Evolutionary conservation across 1,140 invertebrate species (phyloP).

Genomic region (Teleopsis dalmanni): DNA sequence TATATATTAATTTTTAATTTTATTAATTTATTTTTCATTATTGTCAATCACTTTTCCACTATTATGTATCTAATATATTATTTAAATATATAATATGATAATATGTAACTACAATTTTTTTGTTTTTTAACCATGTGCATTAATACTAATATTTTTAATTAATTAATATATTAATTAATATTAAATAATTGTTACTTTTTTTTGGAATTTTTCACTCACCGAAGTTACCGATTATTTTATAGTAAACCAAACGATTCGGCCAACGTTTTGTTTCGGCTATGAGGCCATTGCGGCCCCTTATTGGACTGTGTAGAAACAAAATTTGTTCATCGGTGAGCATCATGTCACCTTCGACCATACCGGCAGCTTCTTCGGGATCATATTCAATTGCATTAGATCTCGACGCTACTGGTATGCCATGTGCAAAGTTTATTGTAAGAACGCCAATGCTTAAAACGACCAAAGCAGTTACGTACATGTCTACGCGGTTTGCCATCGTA

Average conservation of each 20-base stretch:
- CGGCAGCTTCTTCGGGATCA: slow-evolving; percentile 27
- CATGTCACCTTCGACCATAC: slow-evolving; percentile 47
- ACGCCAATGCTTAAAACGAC: no score
- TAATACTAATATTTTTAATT: background rate
- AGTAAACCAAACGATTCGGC: slow-evolving; percentile 55
- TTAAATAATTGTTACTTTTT: background rate
- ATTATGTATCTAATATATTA: no score
- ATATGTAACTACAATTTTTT: no score
- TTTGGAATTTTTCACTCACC: slow-evolving; percentile 11
- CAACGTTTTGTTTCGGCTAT: slow-evolving; percentile 52
- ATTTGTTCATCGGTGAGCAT: slow-evolving; percentile 43
- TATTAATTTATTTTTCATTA: no score
- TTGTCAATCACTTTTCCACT: no score
- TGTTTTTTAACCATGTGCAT: no score
- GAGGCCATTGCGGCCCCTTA: slow-evolving; percentile 49
- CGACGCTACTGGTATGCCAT: background rate
- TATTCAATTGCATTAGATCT: background rate
- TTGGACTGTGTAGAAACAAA: slow-evolving; percentile 10
- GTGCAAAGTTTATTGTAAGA: background rate
- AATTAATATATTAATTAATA: background rate
- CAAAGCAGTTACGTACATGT: no score
- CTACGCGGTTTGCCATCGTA: no score
- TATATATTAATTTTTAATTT: no score
- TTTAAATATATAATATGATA: no score
- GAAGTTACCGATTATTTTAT: slow-evolving; percentile 49